Evolutionary conservation across 2,797 vertebrate genomes (phyloP).

Genomic region (Melanotaenia nigrans): DNA sequence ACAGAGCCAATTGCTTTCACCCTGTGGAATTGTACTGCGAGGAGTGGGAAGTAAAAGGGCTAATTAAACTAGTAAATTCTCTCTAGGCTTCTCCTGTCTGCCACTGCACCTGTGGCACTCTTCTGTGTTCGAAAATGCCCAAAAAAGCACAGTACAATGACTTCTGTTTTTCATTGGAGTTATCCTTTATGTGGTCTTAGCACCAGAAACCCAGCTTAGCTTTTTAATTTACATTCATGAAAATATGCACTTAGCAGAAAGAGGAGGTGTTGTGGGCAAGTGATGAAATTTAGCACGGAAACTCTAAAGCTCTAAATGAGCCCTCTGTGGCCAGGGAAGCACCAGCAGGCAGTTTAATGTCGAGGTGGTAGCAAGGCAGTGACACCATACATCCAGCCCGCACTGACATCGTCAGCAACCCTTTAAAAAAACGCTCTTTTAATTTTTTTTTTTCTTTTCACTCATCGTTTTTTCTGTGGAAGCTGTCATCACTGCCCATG

Average conservation of each 20-base stretch:
- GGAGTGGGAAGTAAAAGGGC: conserved; percentile 65
- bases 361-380: conserved; percentile 9
- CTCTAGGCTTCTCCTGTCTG: conserved; percentile 53
- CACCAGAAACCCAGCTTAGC: not conserved
- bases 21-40: conserved; percentile 68
- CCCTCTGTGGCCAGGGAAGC: conserved; percentile 1
- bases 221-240: not conserved
- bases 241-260: not conserved
- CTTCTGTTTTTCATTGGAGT: not conserved
- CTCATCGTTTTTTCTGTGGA: conserved; percentile 17
- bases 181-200: not conserved
- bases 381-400: conserved; percentile 38
- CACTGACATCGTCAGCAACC: conserved; percentile 40
- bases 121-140: conserved; percentile 12
- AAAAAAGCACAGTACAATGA: conserved; percentile 9
- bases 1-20: conserved; percentile 77
- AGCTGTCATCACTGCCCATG: conserved; percentile 19
- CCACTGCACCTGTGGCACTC: conserved; percentile 26
- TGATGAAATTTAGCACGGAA: conserved; percentile 1
- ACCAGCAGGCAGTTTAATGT: conserved; percentile 27
- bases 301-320: conserved; percentile 14
- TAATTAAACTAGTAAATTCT: conserved; percentile 81
- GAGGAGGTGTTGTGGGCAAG: not conserved
- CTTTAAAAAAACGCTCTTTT: conserved; percentile 27
- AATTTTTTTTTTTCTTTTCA: not conserved